Base-by-base conservation (phyloP, 2,113 vertebrate genomes). In the Hylia prasina region DNA sequence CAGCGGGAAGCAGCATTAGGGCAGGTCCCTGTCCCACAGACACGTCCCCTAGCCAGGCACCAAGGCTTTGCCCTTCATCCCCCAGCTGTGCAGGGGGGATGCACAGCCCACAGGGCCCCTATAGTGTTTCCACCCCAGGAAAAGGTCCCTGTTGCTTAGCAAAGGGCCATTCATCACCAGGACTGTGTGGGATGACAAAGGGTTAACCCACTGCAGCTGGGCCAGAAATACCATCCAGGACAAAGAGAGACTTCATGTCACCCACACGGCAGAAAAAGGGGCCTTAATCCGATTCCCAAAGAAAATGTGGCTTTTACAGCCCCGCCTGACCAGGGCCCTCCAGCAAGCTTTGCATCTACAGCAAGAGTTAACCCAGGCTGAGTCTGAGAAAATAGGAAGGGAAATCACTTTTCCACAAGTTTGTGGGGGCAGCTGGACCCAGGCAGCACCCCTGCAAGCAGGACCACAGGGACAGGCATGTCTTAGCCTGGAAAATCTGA, bases 211-310 rank as follows among this genome's bases (percentile, higher is more conserved):
- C 76, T 82, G 94, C 94, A 94, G 94, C 94, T 96, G 92, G 83
- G 88, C 96, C 93, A 96, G 85, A 90, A 97, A 90, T 78, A 83
- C 80, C 42, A 1, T 28, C 44, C 66, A 84, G 82, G 92, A 96
- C 96, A 97, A 96, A 96, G 92, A 47, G 68, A 78, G 90, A 58
- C 56, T 95, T 96, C 88, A 96, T 84, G 90, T 90, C 85, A 95
- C 82, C 68, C 19, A 0, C 42, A 58, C 72, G 21, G 3, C 6
- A 54, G 86, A 73, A 63, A 90, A 92, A 92, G 77, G 22, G 22
- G 87, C 87, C 72, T 92, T 95, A 93, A 96, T 96, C 94, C 3
- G 5, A 89, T 97, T 97, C 91, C 90, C 93, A 94, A 97, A 90
- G 94, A 93, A 92, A 97, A 95, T 83, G 94, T 92, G 76, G 94